Evolutionary conservation across 2,888 invertebrate genomes (phyloP).

Genomic region (Magallana nippona): DNA sequence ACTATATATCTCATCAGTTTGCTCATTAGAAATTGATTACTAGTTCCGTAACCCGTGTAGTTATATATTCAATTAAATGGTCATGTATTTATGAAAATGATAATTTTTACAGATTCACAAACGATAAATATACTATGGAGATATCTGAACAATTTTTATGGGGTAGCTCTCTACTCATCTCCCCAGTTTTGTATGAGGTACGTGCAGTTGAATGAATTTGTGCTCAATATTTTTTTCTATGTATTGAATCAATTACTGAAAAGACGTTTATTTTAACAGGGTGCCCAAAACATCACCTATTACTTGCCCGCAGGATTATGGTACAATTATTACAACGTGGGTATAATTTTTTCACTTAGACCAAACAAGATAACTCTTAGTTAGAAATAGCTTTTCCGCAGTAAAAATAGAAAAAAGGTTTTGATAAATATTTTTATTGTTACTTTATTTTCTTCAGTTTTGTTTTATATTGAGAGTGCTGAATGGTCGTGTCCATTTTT

Average conservation of each 20-base stretch:
- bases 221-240: neutral
- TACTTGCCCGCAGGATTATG: conserved; percentile 71
- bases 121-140: conserved; percentile 55
- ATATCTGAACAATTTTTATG: conserved; percentile 77
- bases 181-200: conserved; percentile 73
- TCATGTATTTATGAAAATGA: too few species aligned
- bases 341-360: conserved; percentile 40
- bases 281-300: conserved; percentile 54
- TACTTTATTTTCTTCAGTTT: too few species aligned
- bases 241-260: neutral
- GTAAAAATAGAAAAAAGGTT: too few species aligned
- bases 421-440: too few species aligned
- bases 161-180: conserved; percentile 79
- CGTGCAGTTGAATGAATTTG: neutral
- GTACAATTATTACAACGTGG: conserved; percentile 74
- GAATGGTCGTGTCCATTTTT: too few species aligned
- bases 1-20: too few species aligned
- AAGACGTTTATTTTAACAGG: conserved; percentile 55
- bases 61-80: too few species aligned
- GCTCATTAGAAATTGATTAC: too few species aligned
- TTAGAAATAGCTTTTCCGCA: too few species aligned
- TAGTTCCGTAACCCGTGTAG: too few species aligned
- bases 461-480: too few species aligned
- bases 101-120: conserved; percentile 63
- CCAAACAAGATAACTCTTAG: too few species aligned